A percentile compares a stretch with the other conserved stretches of the same genome.
Evolutionary conservation across 2,888 invertebrate species (phyloP).

Genomic region (Strigamia transsilvanica): DNA sequence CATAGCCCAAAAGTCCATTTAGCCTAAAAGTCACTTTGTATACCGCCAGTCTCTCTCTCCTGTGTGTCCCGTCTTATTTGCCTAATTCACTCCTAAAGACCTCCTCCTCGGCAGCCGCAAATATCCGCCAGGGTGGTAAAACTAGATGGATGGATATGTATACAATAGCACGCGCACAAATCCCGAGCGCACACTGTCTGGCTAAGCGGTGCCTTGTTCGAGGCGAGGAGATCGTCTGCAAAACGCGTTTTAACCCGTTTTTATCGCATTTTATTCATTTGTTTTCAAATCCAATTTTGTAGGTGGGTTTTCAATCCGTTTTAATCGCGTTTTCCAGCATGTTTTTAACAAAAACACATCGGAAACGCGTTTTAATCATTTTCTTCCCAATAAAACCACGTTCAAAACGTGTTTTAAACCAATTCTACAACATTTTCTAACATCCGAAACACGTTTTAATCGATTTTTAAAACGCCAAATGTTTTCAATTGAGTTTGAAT

Average conservation of each 20-base stretch:
- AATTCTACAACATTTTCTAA: too few species aligned
- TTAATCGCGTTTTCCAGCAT: too few species aligned
- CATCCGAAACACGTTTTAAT: not conserved
- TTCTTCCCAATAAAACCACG: too few species aligned
- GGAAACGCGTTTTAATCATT: too few species aligned
- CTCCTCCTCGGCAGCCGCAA: not conserved
- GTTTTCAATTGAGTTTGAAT: not conserved
- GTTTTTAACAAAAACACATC: too few species aligned
- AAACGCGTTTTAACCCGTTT: too few species aligned
- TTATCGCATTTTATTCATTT: too few species aligned
- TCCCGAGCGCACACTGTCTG: not conserved
- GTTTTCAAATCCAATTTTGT: too few species aligned
- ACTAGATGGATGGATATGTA: not conserved
- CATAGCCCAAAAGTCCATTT: slow-evolving; percentile 42
- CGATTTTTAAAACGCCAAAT: not conserved
- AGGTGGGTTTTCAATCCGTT: too few species aligned
- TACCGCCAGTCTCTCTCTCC: not conserved
- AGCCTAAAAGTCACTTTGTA: slow-evolving; percentile 28
- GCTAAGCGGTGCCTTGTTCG: not conserved
- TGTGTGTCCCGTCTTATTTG: not conserved
- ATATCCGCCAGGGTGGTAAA: slow-evolving; percentile 18
- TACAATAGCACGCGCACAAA: not conserved
- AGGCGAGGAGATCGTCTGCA: too few species aligned
- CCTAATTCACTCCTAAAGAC: slow-evolving; percentile 31
- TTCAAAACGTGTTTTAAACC: too few species aligned